Evolutionary conservation across 2,888 invertebrate genomes (phyloP).

Genomic region (Ectemnius continuus): DNA sequence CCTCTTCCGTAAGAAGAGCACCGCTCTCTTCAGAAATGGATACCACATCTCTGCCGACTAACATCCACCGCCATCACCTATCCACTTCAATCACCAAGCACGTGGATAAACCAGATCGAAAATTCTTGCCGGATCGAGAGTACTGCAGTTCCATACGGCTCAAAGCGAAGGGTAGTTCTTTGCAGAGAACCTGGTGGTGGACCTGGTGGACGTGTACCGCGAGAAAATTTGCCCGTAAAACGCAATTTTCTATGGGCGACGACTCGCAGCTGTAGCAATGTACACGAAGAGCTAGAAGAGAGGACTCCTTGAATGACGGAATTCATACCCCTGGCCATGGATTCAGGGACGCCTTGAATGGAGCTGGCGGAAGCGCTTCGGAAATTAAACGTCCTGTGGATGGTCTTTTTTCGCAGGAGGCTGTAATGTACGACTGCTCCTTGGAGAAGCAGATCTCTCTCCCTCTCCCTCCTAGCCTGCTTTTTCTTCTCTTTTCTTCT

Average conservation of each 20-base stretch:
- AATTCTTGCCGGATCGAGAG: neutral
- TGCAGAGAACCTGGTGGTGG: constrained; percentile 26
- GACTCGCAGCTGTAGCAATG: constrained; percentile 66
- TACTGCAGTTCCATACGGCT: neutral
- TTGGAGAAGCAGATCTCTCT: constrained; percentile 37
- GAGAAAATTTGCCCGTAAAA: constrained; percentile 66
- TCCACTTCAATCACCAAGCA: neutral
- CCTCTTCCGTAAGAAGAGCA: neutral
- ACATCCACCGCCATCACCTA: neutral
- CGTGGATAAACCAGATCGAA: neutral
- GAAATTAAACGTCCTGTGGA: constrained; percentile 77
- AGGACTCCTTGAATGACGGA: constrained; percentile 69
- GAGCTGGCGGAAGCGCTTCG: constrained; percentile 77
- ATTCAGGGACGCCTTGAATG: constrained; percentile 72
- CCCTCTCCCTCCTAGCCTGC: constrained; percentile 42
- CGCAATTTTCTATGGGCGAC: constrained; percentile 63
- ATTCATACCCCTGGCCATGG: constrained; percentile 65
- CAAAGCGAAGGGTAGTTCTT: neutral
- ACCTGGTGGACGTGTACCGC: constrained; percentile 52
- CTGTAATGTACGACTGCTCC: constrained; percentile 73
- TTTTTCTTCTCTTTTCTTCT: constrained; percentile 12
- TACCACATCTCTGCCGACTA: too few relatives aligned
- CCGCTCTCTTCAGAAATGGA: too few relatives aligned
- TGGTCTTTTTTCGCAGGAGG: constrained; percentile 72
- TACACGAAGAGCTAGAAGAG: constrained; percentile 27